These are phyloP conservation scores for Mactromeris polynyma DNA, from an alignment of 2,888 invertebrate species.

Conservation along the genomic window DNA sequence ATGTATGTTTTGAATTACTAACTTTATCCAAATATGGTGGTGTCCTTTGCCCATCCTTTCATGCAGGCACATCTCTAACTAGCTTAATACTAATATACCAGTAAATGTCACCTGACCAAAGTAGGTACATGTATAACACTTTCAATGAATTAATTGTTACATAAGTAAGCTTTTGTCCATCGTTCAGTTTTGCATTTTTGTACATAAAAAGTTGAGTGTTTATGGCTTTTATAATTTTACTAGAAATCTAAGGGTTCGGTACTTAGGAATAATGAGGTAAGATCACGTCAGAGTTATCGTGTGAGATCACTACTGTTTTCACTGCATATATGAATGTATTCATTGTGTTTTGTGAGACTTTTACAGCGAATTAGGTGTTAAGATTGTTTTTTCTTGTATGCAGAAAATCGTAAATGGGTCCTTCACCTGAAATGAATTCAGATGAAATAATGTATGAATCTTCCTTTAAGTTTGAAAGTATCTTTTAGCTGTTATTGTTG, in stretches of 20 bases:
- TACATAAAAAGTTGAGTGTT: neutral
- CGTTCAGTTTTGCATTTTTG: neutral
- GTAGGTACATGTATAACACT: neutral
- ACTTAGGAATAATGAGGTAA: neutral
- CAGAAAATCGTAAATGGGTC: neutral
- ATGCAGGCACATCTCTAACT: neutral
- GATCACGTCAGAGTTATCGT: neutral
- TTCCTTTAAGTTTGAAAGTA: too few species aligned
- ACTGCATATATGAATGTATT: neutral
- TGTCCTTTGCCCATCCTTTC: neutral
- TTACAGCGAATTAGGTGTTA: neutral
- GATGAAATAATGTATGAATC: too few species aligned
- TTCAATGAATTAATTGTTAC: too few species aligned
- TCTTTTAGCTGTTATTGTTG: too few species aligned
- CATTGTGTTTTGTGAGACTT: neutral
- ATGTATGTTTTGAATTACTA: neutral
- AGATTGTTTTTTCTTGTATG: neutral
- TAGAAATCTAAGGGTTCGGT: neutral
- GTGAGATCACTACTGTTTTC: neutral
- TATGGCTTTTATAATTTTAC: neutral
- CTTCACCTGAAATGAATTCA: too few species aligned
- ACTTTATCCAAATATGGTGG: neutral
- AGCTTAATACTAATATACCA: neutral
- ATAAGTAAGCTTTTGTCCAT: too few species aligned
- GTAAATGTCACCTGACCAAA: neutral